Conservation (phyloP, 1,140 invertebrate genomes). For the Drosophila orosa region DNA sequence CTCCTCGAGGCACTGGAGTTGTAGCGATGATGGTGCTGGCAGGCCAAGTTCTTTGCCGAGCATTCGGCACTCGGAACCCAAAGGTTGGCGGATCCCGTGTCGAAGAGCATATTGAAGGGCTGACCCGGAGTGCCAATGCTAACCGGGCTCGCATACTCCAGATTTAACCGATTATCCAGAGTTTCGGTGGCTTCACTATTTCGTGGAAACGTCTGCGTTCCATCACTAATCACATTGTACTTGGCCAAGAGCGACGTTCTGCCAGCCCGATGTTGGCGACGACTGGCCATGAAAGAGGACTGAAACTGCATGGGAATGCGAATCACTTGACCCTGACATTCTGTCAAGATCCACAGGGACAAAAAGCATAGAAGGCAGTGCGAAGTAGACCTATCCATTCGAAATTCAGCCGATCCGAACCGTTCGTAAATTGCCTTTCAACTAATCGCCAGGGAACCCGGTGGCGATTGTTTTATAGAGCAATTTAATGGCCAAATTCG, state of each 20-base stretch:
- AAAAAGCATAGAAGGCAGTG: slow-evolving; percentile 12
- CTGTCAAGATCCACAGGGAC: slow-evolving; percentile 6
- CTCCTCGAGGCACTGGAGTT: slow-evolving; percentile 34
- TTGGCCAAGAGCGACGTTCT: slow-evolving; percentile 35
- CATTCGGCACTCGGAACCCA: slow-evolving; percentile 58
- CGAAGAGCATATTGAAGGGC: slow-evolving; percentile 76
- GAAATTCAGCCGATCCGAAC: slow-evolving; percentile 26
- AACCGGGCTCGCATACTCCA: slow-evolving; percentile 89
- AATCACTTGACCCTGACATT: slow-evolving; percentile 17
- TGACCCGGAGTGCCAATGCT: slow-evolving; percentile 96
- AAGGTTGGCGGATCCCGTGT: slow-evolving; percentile 55
- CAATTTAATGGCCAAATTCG: slow-evolving; percentile 37
- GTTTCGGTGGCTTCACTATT: slow-evolving; percentile 35
- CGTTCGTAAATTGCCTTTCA: slow-evolving; percentile 6
- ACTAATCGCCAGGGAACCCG: slow-evolving; percentile 39
- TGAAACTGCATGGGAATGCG: slow-evolving; percentile 48
- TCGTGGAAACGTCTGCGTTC: background rate
- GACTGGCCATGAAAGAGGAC: slow-evolving; percentile 45
- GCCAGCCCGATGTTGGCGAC: slow-evolving; percentile 30
- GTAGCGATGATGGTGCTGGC: slow-evolving; percentile 53
- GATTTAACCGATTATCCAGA: slow-evolving; percentile 41
- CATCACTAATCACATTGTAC: slow-evolving; percentile 28
- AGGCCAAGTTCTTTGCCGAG: slow-evolving; percentile 38
- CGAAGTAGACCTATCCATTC: slow-evolving; percentile 4
- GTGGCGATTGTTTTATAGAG: slow-evolving; percentile 48